Evolutionary conservation across 92 coral and sea anemone species (phyloP), one percentile per base, ranked within the genome.

Genomic region (Epizoanthus scotinus): DNA sequence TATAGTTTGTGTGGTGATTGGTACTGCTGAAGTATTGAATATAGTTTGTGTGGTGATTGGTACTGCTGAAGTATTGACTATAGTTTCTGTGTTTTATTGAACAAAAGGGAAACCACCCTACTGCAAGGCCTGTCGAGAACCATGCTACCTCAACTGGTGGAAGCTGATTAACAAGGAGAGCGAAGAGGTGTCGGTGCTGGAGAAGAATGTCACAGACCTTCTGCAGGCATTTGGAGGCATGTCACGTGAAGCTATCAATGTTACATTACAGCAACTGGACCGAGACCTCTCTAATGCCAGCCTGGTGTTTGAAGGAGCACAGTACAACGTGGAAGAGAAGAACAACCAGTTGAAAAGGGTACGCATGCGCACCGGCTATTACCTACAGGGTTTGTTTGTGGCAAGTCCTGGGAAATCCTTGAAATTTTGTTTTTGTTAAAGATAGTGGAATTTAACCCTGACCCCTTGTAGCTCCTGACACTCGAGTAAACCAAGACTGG

Each of bases 71-170:
- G 12, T 27, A n/a, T 19, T 42, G 26, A 8, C 14, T 18, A 67
- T 21, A 18, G 18, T 8, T 14, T 55, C 20, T 84, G 38, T 5
- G 21, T 47, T 22, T 5, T 60, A 40, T 18, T 36, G 36, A 52
- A 34, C n/a, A 69, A 10, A 82, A 87, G 94, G 94, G 40, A 70
- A 78, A 34, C 93, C 97, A 6, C 92, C 92, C 3, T 31, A 62
- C 38, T 95, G 99, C 61, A 71, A 81, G 52, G 91, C 92, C 13
- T 95, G 99, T 71, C 93, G 84, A 15, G 96, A 93, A 34, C 85
- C 78, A 22, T 95, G 99, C 58, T 95, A 88, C 71, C 75, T 61
- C 28, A 95, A 95, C 87, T 95, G 99, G 99, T 91, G 86, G 74
- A 77, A 68, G 7, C 83, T 79, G 19, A 93, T 95, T 65, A 65